phyloP scores from a whole-genome alignment of 2,113 vertebrate species.

The Ia io region DNA sequence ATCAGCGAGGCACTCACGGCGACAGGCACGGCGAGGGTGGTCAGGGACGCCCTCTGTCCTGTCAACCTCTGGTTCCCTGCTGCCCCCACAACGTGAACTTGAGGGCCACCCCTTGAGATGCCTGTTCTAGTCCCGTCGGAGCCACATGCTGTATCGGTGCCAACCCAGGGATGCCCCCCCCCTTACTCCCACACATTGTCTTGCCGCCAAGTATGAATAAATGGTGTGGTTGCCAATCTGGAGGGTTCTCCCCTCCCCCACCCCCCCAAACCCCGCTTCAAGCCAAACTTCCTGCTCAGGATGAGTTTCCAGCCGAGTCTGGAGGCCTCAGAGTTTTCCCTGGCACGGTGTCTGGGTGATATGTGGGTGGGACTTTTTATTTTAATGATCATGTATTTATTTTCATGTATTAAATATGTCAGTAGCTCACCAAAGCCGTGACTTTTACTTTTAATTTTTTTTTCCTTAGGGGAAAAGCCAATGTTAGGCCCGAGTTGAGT shows the following conservation, averaged over 20 bases:
- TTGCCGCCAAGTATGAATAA: not conserved
- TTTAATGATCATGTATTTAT: slow-evolving; percentile 24
- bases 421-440: not conserved
- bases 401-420: slow-evolving; percentile 30
- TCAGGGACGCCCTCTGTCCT: not conserved
- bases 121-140: not conserved
- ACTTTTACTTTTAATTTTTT: not conserved
- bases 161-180: not conserved
- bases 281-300: not conserved
- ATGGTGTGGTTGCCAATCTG: not conserved
- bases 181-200: not conserved
- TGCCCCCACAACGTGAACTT: rapidly evolving
- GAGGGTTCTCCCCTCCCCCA: not conserved
- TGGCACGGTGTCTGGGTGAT: not conserved
- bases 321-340: not conserved
- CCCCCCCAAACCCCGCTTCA: not conserved
- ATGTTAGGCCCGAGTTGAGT: not conserved
- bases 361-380: not conserved
- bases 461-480: not conserved
- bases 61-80: not conserved
- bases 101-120: not conserved
- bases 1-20: rapidly evolving
- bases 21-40: not conserved
- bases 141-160: not conserved
- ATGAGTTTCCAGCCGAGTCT: not conserved